These are phyloP conservation scores for Falco cherrug DNA, from an alignment of 2,797 vertebrate species.

Conservation along the genomic window DNA sequence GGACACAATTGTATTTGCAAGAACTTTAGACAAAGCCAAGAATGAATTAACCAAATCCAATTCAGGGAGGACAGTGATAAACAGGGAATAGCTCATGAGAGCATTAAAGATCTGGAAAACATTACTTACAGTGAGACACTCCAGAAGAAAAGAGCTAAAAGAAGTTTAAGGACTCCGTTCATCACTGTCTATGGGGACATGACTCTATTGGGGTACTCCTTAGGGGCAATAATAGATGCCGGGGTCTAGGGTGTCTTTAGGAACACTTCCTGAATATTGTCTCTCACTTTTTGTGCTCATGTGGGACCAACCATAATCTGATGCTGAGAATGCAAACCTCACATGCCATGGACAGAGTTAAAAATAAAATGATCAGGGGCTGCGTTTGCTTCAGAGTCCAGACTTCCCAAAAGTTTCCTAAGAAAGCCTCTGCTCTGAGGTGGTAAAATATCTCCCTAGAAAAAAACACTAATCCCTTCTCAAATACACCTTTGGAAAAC, in stretches of 20 bases:
- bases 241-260: neutral
- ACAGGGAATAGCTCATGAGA: neutral
- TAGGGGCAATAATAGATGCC: neutral
- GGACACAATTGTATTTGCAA: neutral
- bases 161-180: neutral
- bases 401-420: neutral
- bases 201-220: neutral
- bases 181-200: neutral
- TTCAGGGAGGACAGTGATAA: constrained; percentile 47
- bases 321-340: neutral
- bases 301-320: neutral
- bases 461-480: neutral
- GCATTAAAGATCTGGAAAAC: neutral
- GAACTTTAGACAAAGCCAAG: constrained; percentile 19
- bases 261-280: neutral
- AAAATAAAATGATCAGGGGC: neutral
- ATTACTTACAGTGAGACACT: constrained; percentile 30
- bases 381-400: neutral
- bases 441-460: neutral
- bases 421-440: neutral
- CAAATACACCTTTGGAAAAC: neutral
- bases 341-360: neutral
- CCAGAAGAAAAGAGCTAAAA: constrained; percentile 4
- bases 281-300: neutral
- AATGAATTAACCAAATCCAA: constrained; percentile 24